These are phyloP conservation scores for Crambe crambe DNA, from an alignment of 37 sponge, comb jelly and placozoan genomes.

Conservation along the genomic window DNA sequence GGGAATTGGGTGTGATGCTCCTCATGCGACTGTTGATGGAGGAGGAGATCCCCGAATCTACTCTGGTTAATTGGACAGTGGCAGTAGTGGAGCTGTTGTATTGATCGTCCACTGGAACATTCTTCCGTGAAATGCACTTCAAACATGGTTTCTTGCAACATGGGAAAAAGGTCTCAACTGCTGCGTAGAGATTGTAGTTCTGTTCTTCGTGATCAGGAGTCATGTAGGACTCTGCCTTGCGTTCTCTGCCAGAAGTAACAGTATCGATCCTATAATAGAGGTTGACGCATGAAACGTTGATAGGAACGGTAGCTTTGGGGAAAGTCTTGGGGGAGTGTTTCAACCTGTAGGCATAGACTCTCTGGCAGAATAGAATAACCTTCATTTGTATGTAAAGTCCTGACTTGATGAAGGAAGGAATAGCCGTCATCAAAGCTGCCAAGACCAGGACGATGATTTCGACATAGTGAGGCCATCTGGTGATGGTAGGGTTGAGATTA, in stretches of 20 bases:
- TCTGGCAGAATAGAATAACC: constrained; percentile 49
- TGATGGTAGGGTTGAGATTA: neutral
- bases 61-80: neutral
- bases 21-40: neutral
- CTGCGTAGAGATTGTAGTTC: neutral
- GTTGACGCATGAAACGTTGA: constrained; percentile 46
- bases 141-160: constrained; percentile 12
- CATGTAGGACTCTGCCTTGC: neutral
- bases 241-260: neutral
- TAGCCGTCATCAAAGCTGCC: constrained; percentile 21
- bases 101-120: neutral
- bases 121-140: neutral
- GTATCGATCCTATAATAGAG: constrained; percentile 39
- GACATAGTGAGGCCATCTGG: neutral
- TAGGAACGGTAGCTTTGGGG: constrained; percentile 28
- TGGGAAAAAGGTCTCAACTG: constrained; percentile 11
- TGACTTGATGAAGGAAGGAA: constrained; percentile 28
- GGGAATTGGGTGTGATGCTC: neutral
- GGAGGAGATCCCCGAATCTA: constrained; percentile 34
- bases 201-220: neutral
- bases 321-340: neutral
- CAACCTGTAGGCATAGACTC: constrained; percentile 9
- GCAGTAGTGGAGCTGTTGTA: neutral
- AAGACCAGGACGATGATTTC: constrained; percentile 23
- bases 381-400: constrained; percentile 47